Evolutionary conservation across 2,888 invertebrate genomes (phyloP), one percentile per base, ranked within the genome.

Genomic region (Perdita meconis): DNA sequence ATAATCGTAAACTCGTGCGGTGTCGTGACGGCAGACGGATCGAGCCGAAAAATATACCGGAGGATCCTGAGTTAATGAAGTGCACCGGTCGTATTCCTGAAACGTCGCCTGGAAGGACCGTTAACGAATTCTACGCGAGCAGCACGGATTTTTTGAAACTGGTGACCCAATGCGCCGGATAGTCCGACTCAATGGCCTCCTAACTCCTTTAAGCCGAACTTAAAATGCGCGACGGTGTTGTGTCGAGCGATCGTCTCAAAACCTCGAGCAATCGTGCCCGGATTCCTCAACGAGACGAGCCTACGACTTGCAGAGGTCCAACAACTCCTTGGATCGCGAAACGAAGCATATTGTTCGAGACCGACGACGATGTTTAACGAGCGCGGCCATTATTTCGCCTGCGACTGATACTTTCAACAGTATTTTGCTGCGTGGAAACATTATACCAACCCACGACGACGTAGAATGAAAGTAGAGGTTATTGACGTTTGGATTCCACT

Each of bases 161-260:
- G 83, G 61, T 90, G 90, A 91, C 91, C 91, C 85, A 89, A 88
- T 91, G 89, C 79, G 86, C 90, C 81, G 86, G 86, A 90, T 90
- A 88, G 80, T 83, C 78, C 70, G 80, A 63, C 76, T 77, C 70
- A 38, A 57, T 80, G 88, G 79, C 86, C 89, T 86, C 85, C 82
- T 87, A 77, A 87, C 89, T 88, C 80, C 86, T 82, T 86, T 87
- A 73, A 65, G 38, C 64, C 64, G 67, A 80, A 79, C 78, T 86
- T 84, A 83, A 81, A 75, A 85, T 87, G 86, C 84, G 78, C 66
- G 75, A 68, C 78, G 66, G 59, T 64, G 61, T 61, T 42, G 65
- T 26, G 64, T 44, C n/a, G 22, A 36, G 26, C 24, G 51, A 64
- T 64, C 57, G 71, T 26, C 64, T 76, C 42, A 42, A 79, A n/a